Evolutionary conservation across 1,140 invertebrate genomes (phyloP).

Genomic region (Drosophila eugracilis): DNA sequence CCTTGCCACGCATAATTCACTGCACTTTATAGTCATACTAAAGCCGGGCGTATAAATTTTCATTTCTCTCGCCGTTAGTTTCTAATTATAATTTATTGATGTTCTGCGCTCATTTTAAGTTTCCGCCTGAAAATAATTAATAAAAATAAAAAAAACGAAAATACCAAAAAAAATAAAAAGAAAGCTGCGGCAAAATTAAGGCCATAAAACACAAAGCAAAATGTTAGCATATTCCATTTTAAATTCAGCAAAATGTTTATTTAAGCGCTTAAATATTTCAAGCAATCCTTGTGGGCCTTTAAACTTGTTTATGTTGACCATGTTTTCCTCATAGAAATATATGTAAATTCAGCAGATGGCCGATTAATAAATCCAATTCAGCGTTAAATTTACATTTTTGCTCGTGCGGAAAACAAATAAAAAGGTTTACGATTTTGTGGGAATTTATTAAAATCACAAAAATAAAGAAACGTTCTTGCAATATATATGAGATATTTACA

Average conservation of each 20-base stretch:
- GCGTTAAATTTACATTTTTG: constrained; percentile 34
- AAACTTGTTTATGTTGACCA: not conserved
- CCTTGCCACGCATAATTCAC: constrained; percentile 56
- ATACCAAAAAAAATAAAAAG: not conserved
- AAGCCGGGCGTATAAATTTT: constrained; percentile 41
- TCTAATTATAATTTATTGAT: constrained; percentile 37
- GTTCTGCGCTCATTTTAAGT: constrained; percentile 2
- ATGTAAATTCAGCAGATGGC: constrained; percentile 15
- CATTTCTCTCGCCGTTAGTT: constrained; percentile 38
- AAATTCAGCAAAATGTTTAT: constrained; percentile 2
- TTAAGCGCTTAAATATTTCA: constrained; percentile 12
- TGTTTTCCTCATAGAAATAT: not conserved
- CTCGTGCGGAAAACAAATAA: constrained; percentile 37
- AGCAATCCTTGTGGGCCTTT: not conserved
- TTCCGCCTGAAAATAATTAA: not conserved
- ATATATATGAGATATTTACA: constrained; percentile 14
- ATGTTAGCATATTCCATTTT: not conserved
- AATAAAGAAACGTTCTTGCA: constrained; percentile 19
- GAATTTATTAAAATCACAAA: constrained; percentile 37
- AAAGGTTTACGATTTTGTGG: constrained; percentile 22
- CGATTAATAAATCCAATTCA: constrained; percentile 45
- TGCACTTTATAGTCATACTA: constrained; percentile 49
- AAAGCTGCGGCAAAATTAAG: not conserved
- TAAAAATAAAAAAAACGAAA: not conserved
- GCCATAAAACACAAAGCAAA: constrained; percentile 1